Conservation (phyloP, 2,888 invertebrate species). For the Tenthredo mesomela region DNA sequence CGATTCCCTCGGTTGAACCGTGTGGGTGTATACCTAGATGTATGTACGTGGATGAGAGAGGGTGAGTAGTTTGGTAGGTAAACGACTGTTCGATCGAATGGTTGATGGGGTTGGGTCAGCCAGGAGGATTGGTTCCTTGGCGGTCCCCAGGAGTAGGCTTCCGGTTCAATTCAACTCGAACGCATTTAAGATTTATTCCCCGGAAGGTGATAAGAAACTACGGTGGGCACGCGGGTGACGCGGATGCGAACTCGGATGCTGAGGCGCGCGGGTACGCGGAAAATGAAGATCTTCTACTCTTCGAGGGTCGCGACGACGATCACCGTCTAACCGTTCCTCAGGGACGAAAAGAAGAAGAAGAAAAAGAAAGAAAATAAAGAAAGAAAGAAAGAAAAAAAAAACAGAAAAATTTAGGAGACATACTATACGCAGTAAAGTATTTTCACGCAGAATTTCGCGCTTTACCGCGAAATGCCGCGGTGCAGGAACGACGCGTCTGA, state of each 20-base stretch:
- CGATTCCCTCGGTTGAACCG: conserved; percentile 2
- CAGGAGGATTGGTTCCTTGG: not conserved
- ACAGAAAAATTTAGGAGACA: not conserved
- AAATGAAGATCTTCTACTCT: conserved; percentile 59
- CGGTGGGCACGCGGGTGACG: conserved; percentile 40
- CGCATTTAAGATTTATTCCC: conserved; percentile 57
- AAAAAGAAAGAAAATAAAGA: too few relatives aligned
- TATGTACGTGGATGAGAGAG: not conserved
- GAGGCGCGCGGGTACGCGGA: conserved; percentile 54
- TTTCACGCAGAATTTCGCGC: conserved; percentile 62
- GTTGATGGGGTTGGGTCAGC: conserved; percentile 9
- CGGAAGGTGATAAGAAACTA: conserved; percentile 61
- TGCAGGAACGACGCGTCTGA: not conserved
- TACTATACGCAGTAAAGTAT: conserved; percentile 52
- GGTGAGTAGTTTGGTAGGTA: not conserved
- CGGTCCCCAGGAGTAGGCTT: not conserved
- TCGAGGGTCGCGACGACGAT: conserved; percentile 44
- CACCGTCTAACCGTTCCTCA: conserved; percentile 14
- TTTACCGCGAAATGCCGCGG: conserved; percentile 7
- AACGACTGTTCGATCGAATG: conserved; percentile 28
- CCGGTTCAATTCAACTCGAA: conserved; percentile 55
- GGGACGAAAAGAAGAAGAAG: not conserved
- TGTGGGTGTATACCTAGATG: not conserved
- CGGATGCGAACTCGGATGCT: not conserved
- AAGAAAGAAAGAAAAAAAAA: not conserved